Conservation (phyloP, 2,113 vertebrate genomes). For the Mormoops blainvillei region DNA sequence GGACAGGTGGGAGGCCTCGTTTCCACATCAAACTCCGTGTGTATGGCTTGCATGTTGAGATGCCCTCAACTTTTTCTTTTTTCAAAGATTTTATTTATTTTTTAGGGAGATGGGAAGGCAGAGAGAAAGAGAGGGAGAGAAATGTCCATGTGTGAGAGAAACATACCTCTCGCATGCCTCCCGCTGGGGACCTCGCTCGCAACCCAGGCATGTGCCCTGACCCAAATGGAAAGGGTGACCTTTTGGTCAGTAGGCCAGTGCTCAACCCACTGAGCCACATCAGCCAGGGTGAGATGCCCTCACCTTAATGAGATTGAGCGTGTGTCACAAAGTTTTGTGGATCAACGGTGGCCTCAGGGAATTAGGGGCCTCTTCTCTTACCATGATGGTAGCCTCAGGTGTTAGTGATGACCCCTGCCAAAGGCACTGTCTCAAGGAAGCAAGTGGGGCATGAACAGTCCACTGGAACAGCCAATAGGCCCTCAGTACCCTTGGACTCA, state of each 20-base stretch:
- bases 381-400: background rate
- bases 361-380: background rate
- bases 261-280: too few species aligned
- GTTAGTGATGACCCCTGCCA: background rate
- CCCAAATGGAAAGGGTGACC: too few species aligned
- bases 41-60: background rate
- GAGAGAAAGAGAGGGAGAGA: too few species aligned
- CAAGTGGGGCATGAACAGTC: background rate
- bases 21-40: rapidly evolving
- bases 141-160: too few species aligned
- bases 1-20: background rate
- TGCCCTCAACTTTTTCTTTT: background rate
- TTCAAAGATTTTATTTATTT: too few species aligned
- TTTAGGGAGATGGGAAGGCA: too few species aligned
- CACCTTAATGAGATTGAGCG: background rate
- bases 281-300: background rate
- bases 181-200: too few species aligned
- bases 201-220: too few species aligned
- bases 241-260: too few species aligned
- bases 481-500: background rate
- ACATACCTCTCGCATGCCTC: too few species aligned
- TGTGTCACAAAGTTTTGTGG: background rate
- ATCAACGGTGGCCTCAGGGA: background rate
- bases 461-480: background rate
- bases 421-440: background rate